These are phyloP conservation scores for Hirtodrosophila histrioides DNA, from an alignment of 2,888 invertebrate genomes.

Conservation along the genomic window DNA sequence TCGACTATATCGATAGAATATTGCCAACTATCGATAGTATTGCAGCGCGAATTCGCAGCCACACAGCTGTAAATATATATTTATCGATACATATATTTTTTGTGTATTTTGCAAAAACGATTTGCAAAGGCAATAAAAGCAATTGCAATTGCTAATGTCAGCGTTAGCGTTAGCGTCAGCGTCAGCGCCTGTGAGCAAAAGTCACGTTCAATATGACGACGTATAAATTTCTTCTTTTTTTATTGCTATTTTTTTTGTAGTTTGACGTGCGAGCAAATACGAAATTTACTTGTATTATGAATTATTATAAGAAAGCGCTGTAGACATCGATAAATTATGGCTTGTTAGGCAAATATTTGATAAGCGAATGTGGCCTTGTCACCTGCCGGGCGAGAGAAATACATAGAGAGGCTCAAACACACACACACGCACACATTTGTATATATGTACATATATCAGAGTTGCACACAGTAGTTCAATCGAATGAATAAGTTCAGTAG, in stretches of 20 bases:
- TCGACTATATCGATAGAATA: no score
- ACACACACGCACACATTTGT: not conserved
- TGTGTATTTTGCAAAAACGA: constrained; percentile 19
- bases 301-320: constrained; percentile 38
- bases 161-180: constrained; percentile 16
- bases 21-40: no score
- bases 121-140: constrained; percentile 44
- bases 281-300: constrained; percentile 14
- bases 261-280: constrained; percentile 28
- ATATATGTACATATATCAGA: not conserved
- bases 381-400: constrained; percentile 12
- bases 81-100: not conserved
- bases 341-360: constrained; percentile 48
- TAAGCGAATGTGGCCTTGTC: constrained; percentile 56
- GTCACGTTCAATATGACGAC: constrained; percentile 61
- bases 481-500: no score
- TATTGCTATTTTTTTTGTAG: constrained; percentile 7
- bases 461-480: no score
- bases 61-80: constrained; percentile 7
- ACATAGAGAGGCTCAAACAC: no score
- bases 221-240: constrained; percentile 19
- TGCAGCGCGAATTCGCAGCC: not conserved
- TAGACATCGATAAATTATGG: constrained; percentile 49
- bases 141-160: constrained; percentile 42
- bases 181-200: constrained; percentile 32